These are phyloP conservation scores for Lathronympha strigana DNA, from an alignment of 2,888 invertebrate genomes.

Conservation along the genomic window DNA sequence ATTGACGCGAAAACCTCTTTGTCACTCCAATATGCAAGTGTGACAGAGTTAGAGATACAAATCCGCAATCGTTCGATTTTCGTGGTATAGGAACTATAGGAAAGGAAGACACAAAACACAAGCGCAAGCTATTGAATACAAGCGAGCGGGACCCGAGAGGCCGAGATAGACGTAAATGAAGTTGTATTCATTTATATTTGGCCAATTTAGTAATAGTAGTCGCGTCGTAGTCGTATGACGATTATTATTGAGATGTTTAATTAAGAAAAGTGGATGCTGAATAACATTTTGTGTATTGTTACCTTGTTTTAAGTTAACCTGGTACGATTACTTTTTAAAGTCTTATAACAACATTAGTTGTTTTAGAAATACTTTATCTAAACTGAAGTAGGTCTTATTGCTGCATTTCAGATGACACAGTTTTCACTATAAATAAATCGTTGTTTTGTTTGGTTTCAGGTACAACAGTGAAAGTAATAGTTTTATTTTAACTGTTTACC, in stretches of 20 bases:
- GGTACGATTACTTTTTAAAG: slow-evolving; percentile 10
- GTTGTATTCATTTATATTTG: slow-evolving; percentile 16
- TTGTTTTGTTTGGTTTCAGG: slow-evolving; percentile 32
- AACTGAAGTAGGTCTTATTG: neutral
- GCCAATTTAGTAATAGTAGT: slow-evolving; percentile 11
- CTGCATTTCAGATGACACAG: neutral
- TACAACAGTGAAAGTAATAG: slow-evolving; percentile 25
- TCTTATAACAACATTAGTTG: neutral
- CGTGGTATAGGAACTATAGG: too few species aligned
- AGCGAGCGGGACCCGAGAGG: neutral
- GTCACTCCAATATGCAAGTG: too few species aligned
- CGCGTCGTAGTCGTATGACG: neutral
- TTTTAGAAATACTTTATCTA: neutral
- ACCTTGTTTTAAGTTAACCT: slow-evolving; percentile 13
- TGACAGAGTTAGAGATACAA: too few species aligned
- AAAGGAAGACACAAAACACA: too few species aligned
- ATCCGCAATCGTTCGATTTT: too few species aligned
- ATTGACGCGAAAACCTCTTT: too few species aligned
- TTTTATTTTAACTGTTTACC: slow-evolving; percentile 18
- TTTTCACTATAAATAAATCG: neutral
- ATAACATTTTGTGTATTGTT: neutral
- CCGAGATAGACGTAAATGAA: neutral
- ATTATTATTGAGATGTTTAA: slow-evolving; percentile 7
- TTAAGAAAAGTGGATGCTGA: neutral
- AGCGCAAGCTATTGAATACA: neutral